Base-by-base conservation (phyloP, 2,113 vertebrate genomes). In the Eulemur macaco region DNA sequence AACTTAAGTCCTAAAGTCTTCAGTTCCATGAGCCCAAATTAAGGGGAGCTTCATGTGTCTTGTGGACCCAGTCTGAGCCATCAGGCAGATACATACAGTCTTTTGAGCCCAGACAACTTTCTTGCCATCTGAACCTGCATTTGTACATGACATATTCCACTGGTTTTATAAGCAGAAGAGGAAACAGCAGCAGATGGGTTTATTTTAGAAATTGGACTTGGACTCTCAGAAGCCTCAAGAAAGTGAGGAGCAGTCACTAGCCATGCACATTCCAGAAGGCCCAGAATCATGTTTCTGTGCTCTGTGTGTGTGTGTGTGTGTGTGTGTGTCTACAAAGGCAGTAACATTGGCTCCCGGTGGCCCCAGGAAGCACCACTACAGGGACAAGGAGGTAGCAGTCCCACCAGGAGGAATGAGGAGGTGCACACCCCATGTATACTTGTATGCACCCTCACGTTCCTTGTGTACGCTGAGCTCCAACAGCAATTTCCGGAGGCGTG, bases 181-280 rank as follows among this genome's bases (percentile, higher is more conserved):
- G 78, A 93, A 63, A 73, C 17, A 78, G 39, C 20, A 82, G 39
- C 58, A 88, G 45, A 42, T 13, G 37, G 52, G 27, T 60, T 93
- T 88, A 29, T 71, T 96, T 93, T 73, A 83, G 69, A 96, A 97
- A 86, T 17, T 12, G 47, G 86, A 54, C 37, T 60, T 54, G 29
- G 37, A 27, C 93, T 91, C 77, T 89, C 68, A 37, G 60, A 89
- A 97, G n/a, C 66, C 74, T 54, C 8, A 8, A 21, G 66, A 31
- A 31, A 77, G 86, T 74, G 69, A 66, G 45, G 73, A 80, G 17
- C 42, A 85, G 34, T 42, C 71, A 50, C 52, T 69, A 56, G 74
- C 74, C 63, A 71, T 52, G 50, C 83, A 78, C 86, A 66, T 95
- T 97, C 86, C 76, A 89, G 86, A 89, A 71, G 85, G 29, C 58